A percentile compares a stretch with the other conserved stretches of the same genome.
Conservation (phyloP, 1,140 invertebrate species). For the Nymphalis io region DNA sequence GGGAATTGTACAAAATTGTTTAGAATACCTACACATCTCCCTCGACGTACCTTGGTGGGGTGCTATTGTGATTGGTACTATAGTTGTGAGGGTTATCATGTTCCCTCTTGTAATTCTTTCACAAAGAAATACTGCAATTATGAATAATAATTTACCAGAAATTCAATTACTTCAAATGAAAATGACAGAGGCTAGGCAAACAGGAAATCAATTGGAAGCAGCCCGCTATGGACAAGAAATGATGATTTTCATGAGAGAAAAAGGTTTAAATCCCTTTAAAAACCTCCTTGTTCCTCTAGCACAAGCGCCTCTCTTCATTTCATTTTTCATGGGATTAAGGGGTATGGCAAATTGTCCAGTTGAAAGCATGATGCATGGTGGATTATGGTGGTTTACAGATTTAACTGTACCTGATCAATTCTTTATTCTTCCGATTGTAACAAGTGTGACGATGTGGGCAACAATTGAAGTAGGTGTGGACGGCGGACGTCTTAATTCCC, state of each 20-base stretch:
- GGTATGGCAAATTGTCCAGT: constrained; percentile 93
- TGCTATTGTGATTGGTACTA: constrained; percentile 89
- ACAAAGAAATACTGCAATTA: constrained; percentile 88
- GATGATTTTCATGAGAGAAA: constrained; percentile 89
- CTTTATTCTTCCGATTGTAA: constrained; percentile 93
- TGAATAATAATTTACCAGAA: constrained; percentile 91
- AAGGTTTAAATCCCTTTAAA: constrained; percentile 90
- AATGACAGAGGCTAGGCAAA: constrained; percentile 90
- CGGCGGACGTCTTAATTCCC: constrained; percentile 82
- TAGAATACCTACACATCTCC: constrained; percentile 91
- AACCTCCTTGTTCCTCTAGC: constrained; percentile 89
- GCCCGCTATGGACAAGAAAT: constrained; percentile 87
- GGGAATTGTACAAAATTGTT: constrained; percentile 88
- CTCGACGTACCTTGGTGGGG: constrained; percentile 94
- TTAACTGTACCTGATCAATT: constrained; percentile 94
- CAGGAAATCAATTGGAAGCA: constrained; percentile 90
- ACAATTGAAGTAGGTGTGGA: constrained; percentile 95
- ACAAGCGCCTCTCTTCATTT: constrained; percentile 95
- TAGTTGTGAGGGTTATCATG: constrained; percentile 86
- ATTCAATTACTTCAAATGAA: constrained; percentile 89
- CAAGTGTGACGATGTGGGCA: constrained; percentile 88
- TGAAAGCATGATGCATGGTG: constrained; percentile 93
- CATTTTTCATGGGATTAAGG: constrained; percentile 92
- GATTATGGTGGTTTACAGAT: constrained; percentile 96
- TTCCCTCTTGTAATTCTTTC: constrained; percentile 92